Evolutionary conservation across 2,888 invertebrate species (phyloP).

Genomic region (Dendrolimus pini): DNA sequence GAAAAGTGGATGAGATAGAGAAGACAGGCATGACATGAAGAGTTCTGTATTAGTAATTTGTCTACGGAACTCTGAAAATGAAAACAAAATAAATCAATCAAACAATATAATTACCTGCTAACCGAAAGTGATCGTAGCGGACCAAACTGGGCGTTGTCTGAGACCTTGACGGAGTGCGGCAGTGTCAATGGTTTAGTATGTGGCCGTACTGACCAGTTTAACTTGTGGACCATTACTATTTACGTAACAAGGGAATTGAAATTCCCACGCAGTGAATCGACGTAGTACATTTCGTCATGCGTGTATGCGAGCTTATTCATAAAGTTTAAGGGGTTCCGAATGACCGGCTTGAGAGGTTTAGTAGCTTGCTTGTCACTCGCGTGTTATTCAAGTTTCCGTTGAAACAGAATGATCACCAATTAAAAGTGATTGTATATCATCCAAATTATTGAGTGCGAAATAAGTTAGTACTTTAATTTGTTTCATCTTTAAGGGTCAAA

Average conservation of each 20-base stretch:
- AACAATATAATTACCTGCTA: conserved; percentile 26
- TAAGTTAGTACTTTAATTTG: too few species aligned
- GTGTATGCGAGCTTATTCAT: neutral
- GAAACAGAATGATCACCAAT: too few species aligned
- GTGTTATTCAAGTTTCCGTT: too few species aligned
- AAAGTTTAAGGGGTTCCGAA: too few species aligned
- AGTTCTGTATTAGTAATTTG: neutral
- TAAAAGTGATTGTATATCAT: too few species aligned
- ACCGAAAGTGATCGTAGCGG: conserved; percentile 37
- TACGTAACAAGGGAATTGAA: conserved; percentile 5
- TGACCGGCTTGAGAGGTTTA: too few species aligned
- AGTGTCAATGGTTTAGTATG: conserved; percentile 8
- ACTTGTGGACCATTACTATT: neutral
- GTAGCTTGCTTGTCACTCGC: too few species aligned
- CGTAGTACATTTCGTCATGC: neutral
- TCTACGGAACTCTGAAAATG: neutral
- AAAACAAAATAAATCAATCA: conserved; percentile 1
- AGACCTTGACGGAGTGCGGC: conserved; percentile 36
- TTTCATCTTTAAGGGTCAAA: too few species aligned
- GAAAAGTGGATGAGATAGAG: too few species aligned
- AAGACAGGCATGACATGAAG: too few species aligned
- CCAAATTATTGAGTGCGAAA: too few species aligned
- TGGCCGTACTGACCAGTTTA: conserved; percentile 4
- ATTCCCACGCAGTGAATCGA: conserved; percentile 5
- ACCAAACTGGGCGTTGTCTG: conserved; percentile 31